phyloP scores from a whole-genome alignment of 2,113 vertebrate species.

The Rhynchomys soricoides region DNA sequence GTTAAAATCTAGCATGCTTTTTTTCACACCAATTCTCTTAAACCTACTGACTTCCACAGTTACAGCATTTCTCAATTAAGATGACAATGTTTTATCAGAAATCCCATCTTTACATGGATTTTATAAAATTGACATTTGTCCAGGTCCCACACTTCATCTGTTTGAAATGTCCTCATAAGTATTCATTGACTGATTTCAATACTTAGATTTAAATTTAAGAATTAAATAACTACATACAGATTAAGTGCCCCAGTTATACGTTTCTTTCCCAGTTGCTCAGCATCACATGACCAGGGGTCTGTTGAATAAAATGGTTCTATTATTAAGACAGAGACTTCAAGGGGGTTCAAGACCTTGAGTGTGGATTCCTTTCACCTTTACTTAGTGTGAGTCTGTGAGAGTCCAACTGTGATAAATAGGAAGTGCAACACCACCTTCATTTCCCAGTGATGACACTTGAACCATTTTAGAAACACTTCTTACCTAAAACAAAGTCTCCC shows the following conservation, averaged over 20 bases:
- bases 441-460: neutral
- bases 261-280: neutral
- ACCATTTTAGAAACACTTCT: neutral
- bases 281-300: too few relatives aligned
- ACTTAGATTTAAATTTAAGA: constrained; percentile 11
- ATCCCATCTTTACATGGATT: neutral
- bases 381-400: neutral
- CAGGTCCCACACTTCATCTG: neutral
- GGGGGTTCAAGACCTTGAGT: neutral
- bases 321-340: neutral
- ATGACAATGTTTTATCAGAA: neutral
- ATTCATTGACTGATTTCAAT: neutral
- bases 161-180: neutral
- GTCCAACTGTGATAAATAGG: neutral
- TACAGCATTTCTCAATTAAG: neutral
- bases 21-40: neutral
- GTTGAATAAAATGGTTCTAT: neutral
- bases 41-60: neutral
- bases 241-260: neutral
- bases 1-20: neutral
- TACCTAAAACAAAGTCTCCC: neutral
- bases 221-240: neutral
- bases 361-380: neutral
- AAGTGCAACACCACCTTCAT: neutral
- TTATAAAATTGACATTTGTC: neutral